Percentiles rank a stretch among this genome's conserved stretches.
These are phyloP conservation scores for Athalia cordata DNA, from an alignment of 2,888 invertebrate species.

Conservation along the genomic window DNA sequence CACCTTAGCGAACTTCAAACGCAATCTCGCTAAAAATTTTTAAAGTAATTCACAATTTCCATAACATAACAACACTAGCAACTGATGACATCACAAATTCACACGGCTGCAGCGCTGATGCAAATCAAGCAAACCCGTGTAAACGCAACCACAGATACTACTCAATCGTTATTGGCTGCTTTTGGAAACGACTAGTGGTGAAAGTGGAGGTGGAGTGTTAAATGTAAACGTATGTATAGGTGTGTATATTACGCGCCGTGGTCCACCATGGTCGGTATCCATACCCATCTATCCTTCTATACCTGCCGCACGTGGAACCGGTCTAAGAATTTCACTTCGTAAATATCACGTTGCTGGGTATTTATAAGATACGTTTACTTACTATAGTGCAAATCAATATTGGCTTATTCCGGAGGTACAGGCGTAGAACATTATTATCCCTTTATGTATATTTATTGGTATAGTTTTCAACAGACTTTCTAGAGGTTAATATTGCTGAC, in stretches of 20 bases:
- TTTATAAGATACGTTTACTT: conserved; percentile 8
- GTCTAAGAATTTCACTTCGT: background rate
- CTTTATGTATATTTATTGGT: too few relatives aligned
- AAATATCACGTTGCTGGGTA: background rate
- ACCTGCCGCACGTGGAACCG: conserved; percentile 24
- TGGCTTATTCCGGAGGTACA: too few relatives aligned
- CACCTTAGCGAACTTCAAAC: background rate
- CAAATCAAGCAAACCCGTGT: background rate
- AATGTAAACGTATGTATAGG: background rate
- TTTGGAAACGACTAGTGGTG: too few relatives aligned
- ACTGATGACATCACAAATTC: conserved; percentile 31
- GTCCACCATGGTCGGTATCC: background rate
- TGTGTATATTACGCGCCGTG: background rate
- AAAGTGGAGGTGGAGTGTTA: too few relatives aligned
- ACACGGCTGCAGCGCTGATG: background rate
- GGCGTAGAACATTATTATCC: background rate
- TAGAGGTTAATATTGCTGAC: conserved; percentile 6
- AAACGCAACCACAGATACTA: conserved; percentile 5
- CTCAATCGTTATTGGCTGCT: background rate
- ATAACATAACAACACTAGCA: conserved; percentile 55
- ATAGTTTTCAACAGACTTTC: too few relatives aligned
- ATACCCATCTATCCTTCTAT: too few relatives aligned
- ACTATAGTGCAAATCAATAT: background rate
- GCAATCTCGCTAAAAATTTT: conserved; percentile 30
- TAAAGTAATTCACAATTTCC: conserved; percentile 51